Evolutionary conservation across 2,797 vertebrate species (phyloP).

Genomic region (Pelobates cultripes): DNA sequence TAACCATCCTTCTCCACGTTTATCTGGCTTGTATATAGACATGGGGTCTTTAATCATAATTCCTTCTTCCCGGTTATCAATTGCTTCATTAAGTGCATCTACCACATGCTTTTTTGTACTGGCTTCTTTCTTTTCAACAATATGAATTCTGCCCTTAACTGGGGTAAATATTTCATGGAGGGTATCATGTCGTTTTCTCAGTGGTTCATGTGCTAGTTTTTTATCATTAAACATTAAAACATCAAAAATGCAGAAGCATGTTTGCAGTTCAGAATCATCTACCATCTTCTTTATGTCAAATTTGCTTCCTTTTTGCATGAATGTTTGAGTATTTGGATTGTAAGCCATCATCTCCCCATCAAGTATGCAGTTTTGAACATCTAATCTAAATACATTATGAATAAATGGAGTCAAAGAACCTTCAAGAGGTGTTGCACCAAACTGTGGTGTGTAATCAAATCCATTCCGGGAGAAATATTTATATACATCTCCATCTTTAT

Average conservation of each 20-base stretch:
- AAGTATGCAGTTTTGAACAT: constrained; percentile 85
- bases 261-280: constrained; percentile 91
- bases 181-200: constrained; percentile 80
- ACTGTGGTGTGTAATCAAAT: constrained; percentile 90
- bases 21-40: constrained; percentile 94
- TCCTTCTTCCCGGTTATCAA: constrained; percentile 92
- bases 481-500: constrained; percentile 91
- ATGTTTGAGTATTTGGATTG: constrained; percentile 79
- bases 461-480: constrained; percentile 92
- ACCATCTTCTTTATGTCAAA: constrained; percentile 93
- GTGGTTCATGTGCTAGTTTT: constrained; percentile 84
- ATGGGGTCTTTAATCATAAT: constrained; percentile 93
- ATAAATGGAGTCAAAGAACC: constrained; percentile 92
- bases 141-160: constrained; percentile 80
- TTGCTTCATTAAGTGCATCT: constrained; percentile 90
- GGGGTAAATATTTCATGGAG: constrained; percentile 79
- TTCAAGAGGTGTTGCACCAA: constrained; percentile 83
- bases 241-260: constrained; percentile 95
- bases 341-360: constrained; percentile 99
- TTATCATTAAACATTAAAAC: constrained; percentile 85
- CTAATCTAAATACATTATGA: constrained; percentile 79
- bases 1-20: constrained; percentile 94
- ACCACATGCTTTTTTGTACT: constrained; percentile 86
- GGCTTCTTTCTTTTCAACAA: constrained; percentile 79
- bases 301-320: constrained; percentile 95